Conservation (phyloP, 2,113 vertebrate species). For the Eudorcas thomsonii region DNA sequence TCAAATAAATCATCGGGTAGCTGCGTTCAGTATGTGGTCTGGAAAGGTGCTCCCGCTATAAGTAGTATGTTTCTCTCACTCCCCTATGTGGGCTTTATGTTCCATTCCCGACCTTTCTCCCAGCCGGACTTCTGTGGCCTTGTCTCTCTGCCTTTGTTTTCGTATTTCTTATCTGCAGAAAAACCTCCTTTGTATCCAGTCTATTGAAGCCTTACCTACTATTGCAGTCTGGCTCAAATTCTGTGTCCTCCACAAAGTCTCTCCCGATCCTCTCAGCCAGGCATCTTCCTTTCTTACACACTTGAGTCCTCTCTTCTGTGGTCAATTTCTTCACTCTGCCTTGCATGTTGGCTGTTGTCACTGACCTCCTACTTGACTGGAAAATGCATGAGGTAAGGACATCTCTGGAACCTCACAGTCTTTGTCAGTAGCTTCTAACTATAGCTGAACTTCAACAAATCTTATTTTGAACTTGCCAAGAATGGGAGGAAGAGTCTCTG, state of each 20-base stretch:
- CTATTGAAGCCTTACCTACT: not conserved
- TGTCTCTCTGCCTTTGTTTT: not conserved
- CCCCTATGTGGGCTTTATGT: not conserved
- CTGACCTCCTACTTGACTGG: not conserved
- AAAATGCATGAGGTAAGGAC: not conserved
- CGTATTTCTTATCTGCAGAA: not conserved
- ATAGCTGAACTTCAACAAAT: not conserved
- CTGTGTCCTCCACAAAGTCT: not conserved
- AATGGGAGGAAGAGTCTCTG: not conserved
- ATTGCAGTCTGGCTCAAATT: not conserved
- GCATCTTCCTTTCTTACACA: not conserved
- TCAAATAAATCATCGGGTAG: not conserved
- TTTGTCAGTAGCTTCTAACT: not conserved
- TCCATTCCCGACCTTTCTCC: not conserved
- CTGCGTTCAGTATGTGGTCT: not conserved
- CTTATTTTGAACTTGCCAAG: not conserved
- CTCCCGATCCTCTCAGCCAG: not conserved
- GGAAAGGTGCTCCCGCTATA: not conserved
- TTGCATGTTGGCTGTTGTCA: not conserved
- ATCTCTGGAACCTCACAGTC: not conserved
- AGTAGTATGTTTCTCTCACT: not conserved
- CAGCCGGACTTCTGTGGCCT: not conserved
- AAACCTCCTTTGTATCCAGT: not conserved
- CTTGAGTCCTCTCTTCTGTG: not conserved
- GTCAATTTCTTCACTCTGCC: not conserved